A percentile compares a stretch with the other conserved stretches of the same genome.
phyloP scores from a whole-genome alignment of 2,113 vertebrate species.

The Salminus brasiliensis region DNA sequence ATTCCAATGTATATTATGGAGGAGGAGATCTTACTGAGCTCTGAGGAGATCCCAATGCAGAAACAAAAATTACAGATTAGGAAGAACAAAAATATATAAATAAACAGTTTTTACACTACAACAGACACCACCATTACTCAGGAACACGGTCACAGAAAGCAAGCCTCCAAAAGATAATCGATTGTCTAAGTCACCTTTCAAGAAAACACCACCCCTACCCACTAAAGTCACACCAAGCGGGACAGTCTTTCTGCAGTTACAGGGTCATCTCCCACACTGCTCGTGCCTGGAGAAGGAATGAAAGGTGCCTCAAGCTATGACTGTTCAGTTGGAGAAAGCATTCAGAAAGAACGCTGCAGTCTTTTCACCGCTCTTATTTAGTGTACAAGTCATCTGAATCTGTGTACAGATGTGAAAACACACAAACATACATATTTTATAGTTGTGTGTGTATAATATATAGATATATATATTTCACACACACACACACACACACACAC shows the following conservation, averaged over 20 bases:
- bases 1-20: not conserved
- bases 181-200: conserved; percentile 44
- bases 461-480: not conserved
- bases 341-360: not conserved
- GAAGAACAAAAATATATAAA: conserved; percentile 58
- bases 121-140: conserved; percentile 44
- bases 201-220: not conserved
- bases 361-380: conserved; percentile 28
- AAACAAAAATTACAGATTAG: conserved; percentile 22
- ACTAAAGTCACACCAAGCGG: not conserved
- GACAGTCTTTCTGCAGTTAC: not conserved
- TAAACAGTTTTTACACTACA: conserved; percentile 63
- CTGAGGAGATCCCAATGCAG: conserved; percentile 11
- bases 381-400: conserved; percentile 24
- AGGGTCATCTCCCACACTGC: not conserved
- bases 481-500: not conserved
- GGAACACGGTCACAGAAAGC: conserved; percentile 36
- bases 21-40: not conserved
- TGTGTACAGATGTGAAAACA: not conserved
- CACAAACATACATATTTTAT: not conserved
- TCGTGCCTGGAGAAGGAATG: not conserved
- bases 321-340: not conserved
- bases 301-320: not conserved
- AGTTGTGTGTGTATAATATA: not conserved
- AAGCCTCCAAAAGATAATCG: conserved; percentile 16